phyloP scores from a whole-genome alignment of 2,797 vertebrate genomes.

The Macropus fuliginosus region DNA sequence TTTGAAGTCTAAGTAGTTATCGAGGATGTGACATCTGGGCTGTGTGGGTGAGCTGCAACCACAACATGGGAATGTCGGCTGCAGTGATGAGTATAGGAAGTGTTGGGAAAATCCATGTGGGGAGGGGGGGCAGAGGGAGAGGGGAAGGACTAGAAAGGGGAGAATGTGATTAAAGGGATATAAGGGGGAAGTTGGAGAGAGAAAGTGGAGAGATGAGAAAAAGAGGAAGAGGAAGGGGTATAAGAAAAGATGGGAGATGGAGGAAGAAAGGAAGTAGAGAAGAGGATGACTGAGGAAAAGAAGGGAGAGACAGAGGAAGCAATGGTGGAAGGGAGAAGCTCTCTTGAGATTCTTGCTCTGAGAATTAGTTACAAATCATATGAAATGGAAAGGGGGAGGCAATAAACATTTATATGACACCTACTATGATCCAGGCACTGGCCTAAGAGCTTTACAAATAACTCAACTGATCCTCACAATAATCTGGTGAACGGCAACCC shows the following conservation, averaged over 20 bases:
- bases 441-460: neutral
- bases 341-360: neutral
- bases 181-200: neutral
- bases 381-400: neutral
- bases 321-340: neutral
- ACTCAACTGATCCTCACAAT: neutral
- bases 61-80: neutral
- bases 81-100: neutral
- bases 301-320: neutral
- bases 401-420: neutral
- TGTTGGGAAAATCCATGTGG: neutral
- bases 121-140: neutral
- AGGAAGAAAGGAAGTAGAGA: neutral
- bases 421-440: neutral
- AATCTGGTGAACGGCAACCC: neutral
- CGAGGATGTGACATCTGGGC: constrained; percentile 13
- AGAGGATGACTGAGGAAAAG: neutral
- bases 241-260: neutral
- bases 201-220: neutral
- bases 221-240: neutral
- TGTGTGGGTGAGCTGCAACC: constrained; percentile 8
- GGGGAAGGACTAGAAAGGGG: neutral
- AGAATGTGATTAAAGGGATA: neutral
- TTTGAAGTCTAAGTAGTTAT: neutral
- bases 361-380: neutral